phyloP scores from a whole-genome alignment of 2,113 vertebrate species.

The Aix galericulata region DNA sequence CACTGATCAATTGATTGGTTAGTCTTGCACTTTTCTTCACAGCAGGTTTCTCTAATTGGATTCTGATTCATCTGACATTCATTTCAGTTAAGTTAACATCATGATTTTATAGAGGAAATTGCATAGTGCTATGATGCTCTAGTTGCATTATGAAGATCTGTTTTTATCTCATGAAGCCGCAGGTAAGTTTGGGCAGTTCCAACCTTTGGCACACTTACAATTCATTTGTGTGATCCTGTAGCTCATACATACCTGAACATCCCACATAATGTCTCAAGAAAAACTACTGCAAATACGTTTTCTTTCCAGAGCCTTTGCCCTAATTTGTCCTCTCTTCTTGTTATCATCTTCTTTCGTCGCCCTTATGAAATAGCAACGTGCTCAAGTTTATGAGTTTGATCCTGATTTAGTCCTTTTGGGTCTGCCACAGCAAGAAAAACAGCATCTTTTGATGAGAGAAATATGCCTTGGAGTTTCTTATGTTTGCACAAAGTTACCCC shows the following conservation, averaged over 20 bases:
- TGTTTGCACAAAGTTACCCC: background rate
- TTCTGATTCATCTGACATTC: background rate
- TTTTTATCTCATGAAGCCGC: background rate
- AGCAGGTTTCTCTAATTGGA: background rate
- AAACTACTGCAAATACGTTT: background rate
- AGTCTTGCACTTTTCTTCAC: background rate
- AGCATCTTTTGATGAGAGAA: background rate
- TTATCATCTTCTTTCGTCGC: background rate
- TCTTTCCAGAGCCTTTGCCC: background rate
- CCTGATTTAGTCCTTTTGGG: background rate
- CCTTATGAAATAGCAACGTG: background rate
- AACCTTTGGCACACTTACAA: background rate
- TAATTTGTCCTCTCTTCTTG: background rate
- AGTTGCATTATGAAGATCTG: background rate
- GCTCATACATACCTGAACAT: background rate
- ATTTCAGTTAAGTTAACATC: background rate
- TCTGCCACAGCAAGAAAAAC: background rate
- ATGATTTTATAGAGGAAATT: background rate
- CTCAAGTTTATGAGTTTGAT: background rate
- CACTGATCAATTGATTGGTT: background rate
- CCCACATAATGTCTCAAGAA: fast-evolving
- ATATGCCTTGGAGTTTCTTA: background rate
- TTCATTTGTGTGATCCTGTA: background rate
- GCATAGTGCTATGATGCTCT: background rate
- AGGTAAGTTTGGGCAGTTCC: background rate